A percentile compares a stretch with the other conserved stretches of the same genome.
Evolutionary conservation across 2,113 vertebrate species (phyloP).

Genomic region (Tyrannus savana): DNA sequence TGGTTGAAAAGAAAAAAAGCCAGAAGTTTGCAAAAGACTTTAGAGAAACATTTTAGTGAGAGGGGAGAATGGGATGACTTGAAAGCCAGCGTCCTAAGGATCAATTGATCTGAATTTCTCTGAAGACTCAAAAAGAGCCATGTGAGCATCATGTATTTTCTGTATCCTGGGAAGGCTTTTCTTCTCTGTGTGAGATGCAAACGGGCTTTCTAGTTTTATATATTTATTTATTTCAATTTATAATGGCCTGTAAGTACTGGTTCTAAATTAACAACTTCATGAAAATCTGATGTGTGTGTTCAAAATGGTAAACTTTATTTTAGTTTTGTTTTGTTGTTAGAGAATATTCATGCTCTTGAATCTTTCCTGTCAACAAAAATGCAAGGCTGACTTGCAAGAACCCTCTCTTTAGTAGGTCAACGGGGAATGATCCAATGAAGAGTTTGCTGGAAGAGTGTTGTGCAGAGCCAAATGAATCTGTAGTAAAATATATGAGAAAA

Average conservation of each 20-base stretch:
- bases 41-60: neutral
- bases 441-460: neutral
- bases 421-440: neutral
- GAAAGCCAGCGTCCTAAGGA: neutral
- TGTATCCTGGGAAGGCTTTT: neutral
- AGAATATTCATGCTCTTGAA: neutral
- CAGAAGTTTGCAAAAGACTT: neutral
- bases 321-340: neutral
- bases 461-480: neutral
- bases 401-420: neutral
- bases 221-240: neutral
- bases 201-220: neutral
- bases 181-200: neutral
- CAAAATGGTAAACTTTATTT: neutral
- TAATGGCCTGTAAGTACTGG: neutral
- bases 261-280: neutral
- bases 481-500: neutral
- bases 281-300: neutral
- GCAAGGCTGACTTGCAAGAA: neutral
- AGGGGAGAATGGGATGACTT: neutral
- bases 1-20: neutral
- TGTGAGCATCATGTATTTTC: neutral
- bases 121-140: neutral
- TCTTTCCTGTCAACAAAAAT: neutral
- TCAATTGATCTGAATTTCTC: neutral